These are phyloP conservation scores for Lasiommata megera DNA, from an alignment of 2,888 invertebrate species.

Conservation along the genomic window DNA sequence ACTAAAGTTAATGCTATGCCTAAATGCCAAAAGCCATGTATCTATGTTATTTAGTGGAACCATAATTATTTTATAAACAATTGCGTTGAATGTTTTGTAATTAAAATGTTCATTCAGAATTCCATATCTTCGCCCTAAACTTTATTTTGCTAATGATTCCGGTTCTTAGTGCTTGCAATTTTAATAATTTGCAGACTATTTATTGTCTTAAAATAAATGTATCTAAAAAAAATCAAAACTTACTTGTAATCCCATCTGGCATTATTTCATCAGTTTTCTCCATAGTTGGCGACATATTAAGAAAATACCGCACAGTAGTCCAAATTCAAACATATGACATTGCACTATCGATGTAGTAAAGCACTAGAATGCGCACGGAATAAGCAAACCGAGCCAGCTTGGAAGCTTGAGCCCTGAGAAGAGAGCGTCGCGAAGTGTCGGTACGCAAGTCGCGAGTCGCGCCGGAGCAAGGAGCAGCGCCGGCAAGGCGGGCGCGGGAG, in stretches of 20 bases:
- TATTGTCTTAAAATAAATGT: background rate
- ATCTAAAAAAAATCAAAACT: conserved; percentile 29
- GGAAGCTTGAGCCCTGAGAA: conserved; percentile 52
- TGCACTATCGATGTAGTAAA: conserved; percentile 53
- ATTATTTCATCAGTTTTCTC: conserved; percentile 46
- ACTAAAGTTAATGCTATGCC: background rate
- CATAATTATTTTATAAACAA: background rate
- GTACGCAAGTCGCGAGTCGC: conserved; percentile 46
- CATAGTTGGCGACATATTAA: conserved; percentile 22
- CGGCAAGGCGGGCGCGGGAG: conserved; percentile 47
- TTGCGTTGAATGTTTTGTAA: background rate
- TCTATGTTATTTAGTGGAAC: background rate
- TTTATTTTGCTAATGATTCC: background rate
- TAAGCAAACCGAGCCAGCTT: conserved; percentile 38
- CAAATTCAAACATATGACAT: conserved; percentile 55
- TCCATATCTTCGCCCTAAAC: background rate
- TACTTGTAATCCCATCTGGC: conserved; percentile 44
- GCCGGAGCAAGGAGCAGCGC: conserved; percentile 45
- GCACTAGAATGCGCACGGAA: conserved; percentile 64
- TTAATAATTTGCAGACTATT: background rate
- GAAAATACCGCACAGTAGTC: conserved; percentile 27
- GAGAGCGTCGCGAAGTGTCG: conserved; percentile 54
- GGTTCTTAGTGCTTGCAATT: background rate
- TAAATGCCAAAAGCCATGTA: too few relatives aligned
- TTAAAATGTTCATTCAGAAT: background rate